These are phyloP conservation scores for Petrocephalus schoutedeni DNA, from an alignment of 2,797 vertebrate species.

Conservation along the genomic window DNA sequence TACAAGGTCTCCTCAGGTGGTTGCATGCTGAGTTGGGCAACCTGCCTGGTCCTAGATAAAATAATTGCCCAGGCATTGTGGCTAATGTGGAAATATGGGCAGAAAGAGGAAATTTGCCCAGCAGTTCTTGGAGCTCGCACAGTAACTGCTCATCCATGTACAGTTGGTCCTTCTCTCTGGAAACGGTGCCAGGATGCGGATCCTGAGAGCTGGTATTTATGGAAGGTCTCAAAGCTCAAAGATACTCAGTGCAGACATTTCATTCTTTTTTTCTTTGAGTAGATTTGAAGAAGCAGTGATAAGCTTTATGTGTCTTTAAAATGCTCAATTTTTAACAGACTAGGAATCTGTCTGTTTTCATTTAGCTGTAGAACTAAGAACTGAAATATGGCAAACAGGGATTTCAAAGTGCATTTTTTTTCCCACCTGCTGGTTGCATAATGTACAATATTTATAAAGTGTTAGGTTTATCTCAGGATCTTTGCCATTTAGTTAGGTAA, in stretches of 20 bases:
- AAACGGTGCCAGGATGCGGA: not conserved
- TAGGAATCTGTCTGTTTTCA: constrained; percentile 16
- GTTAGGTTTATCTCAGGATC: constrained; percentile 14
- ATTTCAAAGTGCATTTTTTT: not conserved
- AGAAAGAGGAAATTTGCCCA: not conserved
- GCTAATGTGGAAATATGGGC: not conserved
- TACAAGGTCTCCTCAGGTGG: constrained; percentile 18
- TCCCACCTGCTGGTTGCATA: constrained; percentile 1
- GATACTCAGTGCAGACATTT: constrained; percentile 4
- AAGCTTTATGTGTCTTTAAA: constrained; percentile 15
- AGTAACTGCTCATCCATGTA: constrained; percentile 12
- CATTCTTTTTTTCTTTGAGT: constrained; percentile 7
- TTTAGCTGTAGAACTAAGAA: constrained; percentile 9
- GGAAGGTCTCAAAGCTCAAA: constrained; percentile 14
- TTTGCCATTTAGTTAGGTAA: constrained; percentile 11
- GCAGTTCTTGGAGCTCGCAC: constrained; percentile 11
- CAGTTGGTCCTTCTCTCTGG: not conserved
- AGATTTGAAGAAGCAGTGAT: constrained; percentile 19
- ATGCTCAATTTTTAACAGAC: constrained; percentile 1
- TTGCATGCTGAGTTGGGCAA: constrained; percentile 15
- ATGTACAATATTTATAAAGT: constrained; percentile 13
- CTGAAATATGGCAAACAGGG: not conserved
- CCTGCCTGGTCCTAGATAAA: constrained; percentile 16
- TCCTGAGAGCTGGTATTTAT: constrained; percentile 17
- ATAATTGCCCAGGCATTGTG: constrained; percentile 18